Evolutionary conservation across 2,797 vertebrate genomes (phyloP).

Genomic region (Chelmon rostratus): DNA sequence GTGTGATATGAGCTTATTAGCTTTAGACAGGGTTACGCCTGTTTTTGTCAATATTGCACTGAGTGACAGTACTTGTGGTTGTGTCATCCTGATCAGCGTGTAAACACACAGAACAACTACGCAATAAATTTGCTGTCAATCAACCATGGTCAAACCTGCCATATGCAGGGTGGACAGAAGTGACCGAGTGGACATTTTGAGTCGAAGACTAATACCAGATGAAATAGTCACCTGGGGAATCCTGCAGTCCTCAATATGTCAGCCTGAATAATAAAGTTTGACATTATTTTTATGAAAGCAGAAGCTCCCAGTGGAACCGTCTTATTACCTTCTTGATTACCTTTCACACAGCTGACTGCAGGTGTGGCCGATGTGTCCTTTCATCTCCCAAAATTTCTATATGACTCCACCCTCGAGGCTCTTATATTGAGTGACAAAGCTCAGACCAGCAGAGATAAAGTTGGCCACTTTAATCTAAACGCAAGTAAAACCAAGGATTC

Average conservation of each 20-base stretch:
- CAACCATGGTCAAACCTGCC: slow-evolving; percentile 28
- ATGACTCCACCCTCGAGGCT: slow-evolving; percentile 33
- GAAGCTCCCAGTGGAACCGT: slow-evolving; percentile 52
- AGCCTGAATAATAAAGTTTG: slow-evolving; percentile 72
- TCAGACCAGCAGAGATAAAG: slow-evolving; percentile 27
- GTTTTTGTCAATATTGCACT: slow-evolving; percentile 61
- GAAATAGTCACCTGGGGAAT: slow-evolving; percentile 49
- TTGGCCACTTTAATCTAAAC: slow-evolving; percentile 18
- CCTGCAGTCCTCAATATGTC: slow-evolving; percentile 41
- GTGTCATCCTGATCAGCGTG: slow-evolving; percentile 36
- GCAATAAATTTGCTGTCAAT: slow-evolving; percentile 52
- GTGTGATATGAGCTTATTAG: slow-evolving; percentile 59
- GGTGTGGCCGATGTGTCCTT: slow-evolving; percentile 62
- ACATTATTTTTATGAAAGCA: slow-evolving; percentile 72
- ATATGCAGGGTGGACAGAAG: neutral
- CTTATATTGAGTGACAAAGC: slow-evolving; percentile 39
- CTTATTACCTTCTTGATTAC: slow-evolving; percentile 61
- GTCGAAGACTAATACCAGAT: slow-evolving; percentile 49
- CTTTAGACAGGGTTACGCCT: slow-evolving; percentile 61
- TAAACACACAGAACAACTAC: slow-evolving; percentile 15
- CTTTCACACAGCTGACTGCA: slow-evolving; percentile 65
- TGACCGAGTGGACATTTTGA: slow-evolving; percentile 27
- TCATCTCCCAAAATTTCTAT: slow-evolving; percentile 34
- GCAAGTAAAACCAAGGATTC: slow-evolving; percentile 22
- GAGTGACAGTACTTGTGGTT: slow-evolving; percentile 29